A percentile compares a stretch with the other conserved stretches of the same genome.
Evolutionary conservation across 2,797 vertebrate genomes (phyloP).

Genomic region (Xiphorhynchus erythropygius): DNA sequence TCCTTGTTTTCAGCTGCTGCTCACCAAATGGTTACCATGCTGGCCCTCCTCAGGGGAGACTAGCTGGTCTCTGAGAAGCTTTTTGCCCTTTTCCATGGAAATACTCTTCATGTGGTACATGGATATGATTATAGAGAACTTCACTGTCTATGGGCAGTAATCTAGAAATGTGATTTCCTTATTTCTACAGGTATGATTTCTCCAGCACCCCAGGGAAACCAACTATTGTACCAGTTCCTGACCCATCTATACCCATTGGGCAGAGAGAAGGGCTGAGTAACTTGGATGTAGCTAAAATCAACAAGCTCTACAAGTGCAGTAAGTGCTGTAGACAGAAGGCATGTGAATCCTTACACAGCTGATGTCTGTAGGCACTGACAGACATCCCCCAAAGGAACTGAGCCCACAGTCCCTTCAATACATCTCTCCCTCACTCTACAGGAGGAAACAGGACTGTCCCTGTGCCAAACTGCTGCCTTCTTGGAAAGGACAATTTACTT

Average conservation of each 20-base stretch:
- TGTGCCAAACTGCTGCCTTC: background rate
- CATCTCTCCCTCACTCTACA: background rate
- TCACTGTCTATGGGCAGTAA: background rate
- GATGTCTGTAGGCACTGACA: background rate
- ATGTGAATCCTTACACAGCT: background rate
- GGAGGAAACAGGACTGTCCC: background rate
- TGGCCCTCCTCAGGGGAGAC: background rate
- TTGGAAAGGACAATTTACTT: background rate
- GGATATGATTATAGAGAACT: background rate
- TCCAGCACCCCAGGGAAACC: constrained; percentile 75
- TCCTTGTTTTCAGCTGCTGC: background rate
- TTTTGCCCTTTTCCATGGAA: background rate
- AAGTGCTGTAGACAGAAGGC: constrained; percentile 24
- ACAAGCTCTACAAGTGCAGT: constrained; percentile 87
- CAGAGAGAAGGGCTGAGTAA: constrained; percentile 87
- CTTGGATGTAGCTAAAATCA: constrained; percentile 89
- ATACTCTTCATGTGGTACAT: background rate
- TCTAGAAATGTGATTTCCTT: background rate
- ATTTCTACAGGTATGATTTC: constrained; percentile 68
- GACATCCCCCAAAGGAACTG: background rate
- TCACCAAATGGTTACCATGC: background rate
- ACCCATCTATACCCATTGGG: constrained; percentile 84
- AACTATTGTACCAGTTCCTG: constrained; percentile 86
- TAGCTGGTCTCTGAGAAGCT: background rate
- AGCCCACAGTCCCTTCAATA: background rate